These are phyloP conservation scores for Nibea coibor DNA, from an alignment of 2,113 vertebrate genomes.

Conservation along the genomic window DNA sequence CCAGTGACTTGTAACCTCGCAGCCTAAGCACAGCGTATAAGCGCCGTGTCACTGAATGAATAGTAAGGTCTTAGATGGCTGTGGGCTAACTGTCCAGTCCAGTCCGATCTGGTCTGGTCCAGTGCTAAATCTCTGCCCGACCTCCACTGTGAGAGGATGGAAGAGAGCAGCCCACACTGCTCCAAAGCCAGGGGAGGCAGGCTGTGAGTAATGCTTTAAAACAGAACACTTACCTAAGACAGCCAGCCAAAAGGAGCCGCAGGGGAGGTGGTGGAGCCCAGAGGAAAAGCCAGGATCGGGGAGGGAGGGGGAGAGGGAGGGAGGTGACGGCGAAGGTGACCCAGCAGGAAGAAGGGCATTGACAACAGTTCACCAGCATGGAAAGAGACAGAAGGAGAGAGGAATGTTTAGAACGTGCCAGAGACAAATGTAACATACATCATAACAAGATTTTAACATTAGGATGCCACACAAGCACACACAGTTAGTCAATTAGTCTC, in stretches of 20 bases:
- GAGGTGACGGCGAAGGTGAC: neutral
- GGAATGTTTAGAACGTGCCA: conserved; percentile 30
- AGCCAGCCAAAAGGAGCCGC: conserved; percentile 26
- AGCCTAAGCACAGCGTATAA: neutral
- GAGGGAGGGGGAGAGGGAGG: neutral
- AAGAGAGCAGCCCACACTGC: conserved; percentile 45
- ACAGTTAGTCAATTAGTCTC: too few relatives aligned
- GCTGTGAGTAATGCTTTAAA: conserved; percentile 67
- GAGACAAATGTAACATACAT: neutral
- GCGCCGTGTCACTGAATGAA: conserved; percentile 1
- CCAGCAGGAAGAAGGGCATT: conserved; percentile 17
- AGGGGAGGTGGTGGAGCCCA: conserved; percentile 23
- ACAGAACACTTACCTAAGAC: conserved; percentile 77
- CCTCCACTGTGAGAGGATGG: conserved; percentile 16
- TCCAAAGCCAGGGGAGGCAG: conserved; percentile 42
- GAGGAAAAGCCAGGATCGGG: conserved; percentile 17
- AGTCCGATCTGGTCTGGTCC: neutral
- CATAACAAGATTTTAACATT: too few relatives aligned
- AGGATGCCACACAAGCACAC: too few relatives aligned
- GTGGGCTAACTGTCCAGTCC: conserved; percentile 16
- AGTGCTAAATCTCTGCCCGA: conserved; percentile 31
- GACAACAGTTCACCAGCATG: neutral
- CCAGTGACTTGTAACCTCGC: conserved; percentile 30
- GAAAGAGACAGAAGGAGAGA: conserved; percentile 32
- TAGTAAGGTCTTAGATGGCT: conserved; percentile 3